phyloP scores from a whole-genome alignment of 30 jellyfish, hydroid and myxozoan species.

The Nemopilema nomurai region DNA sequence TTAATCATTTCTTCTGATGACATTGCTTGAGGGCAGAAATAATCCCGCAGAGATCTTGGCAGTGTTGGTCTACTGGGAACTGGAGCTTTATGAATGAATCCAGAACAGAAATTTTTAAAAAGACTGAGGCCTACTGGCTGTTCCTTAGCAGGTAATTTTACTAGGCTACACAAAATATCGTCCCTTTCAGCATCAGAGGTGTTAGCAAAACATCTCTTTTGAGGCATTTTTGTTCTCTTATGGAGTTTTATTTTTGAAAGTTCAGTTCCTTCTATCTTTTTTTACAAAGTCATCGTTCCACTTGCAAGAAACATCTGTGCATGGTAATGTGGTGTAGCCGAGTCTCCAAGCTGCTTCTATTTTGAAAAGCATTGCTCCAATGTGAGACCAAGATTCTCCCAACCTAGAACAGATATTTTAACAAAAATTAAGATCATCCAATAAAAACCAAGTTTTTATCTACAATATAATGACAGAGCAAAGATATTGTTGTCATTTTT shows the following conservation, averaged over 20 bases:
- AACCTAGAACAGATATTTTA: constrained; percentile 5
- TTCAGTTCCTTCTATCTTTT: constrained; percentile 20
- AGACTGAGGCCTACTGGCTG: no score
- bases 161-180: background rate
- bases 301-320: constrained; percentile 18
- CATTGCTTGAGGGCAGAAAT: background rate
- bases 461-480: background rate
- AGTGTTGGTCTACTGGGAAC: background rate
- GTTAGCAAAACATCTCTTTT: background rate
- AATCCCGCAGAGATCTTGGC: background rate
- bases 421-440: background rate
- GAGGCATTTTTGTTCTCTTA: constrained; percentile 3
- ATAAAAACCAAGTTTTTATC: background rate
- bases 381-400: constrained; percentile 62
- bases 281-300: constrained; percentile 34
- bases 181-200: background rate
- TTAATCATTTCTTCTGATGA: constrained; percentile 15
- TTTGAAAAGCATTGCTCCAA: constrained; percentile 15
- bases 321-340: constrained; percentile 19
- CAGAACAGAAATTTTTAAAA: no score
- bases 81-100: no score
- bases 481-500: background rate
- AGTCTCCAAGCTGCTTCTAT: constrained; percentile 28
- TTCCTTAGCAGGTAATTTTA: no score
- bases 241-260: constrained; percentile 1